Base-by-base conservation (phyloP, 2,888 invertebrate species). In the Nebria salina region DNA sequence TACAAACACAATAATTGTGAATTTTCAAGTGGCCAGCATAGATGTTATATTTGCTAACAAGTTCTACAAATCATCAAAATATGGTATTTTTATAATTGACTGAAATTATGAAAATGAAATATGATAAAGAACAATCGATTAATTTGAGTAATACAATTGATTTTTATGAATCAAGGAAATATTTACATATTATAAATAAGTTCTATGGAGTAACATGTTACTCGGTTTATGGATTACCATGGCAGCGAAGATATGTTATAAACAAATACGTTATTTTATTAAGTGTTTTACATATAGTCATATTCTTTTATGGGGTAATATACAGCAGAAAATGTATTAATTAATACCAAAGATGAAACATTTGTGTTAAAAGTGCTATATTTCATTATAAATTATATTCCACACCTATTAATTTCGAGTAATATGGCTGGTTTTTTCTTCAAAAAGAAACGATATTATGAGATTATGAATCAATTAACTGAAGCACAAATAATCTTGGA, bases 401-500 rank as follows among this genome's bases (percentile, higher is more conserved):
- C 76, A 11, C 2, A 7, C 1, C 15, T 76, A 7, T 34, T 76
- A 65, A 13, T 15, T 6, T 65, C 64, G 76, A 26, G 26, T n/a
- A 65, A 76, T 42, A 65, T 65, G 65, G 41, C 65, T 1, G 25
- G 65, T 76, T 25, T 76, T 11, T 41, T 65, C 34, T 13, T 8
- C 5, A 64, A 41, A 26, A 65, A 65, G n/a, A 65, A 65, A 34
- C 15, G 64, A 76, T 76, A 76, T 76, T 76, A 34, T 65, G n/a
- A 13, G 11, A n/a, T 76, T 65, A 26, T 76, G 41, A 25, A 25
- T n/a, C 4, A 76, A 2, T 65, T 76, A 2, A 26, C 9, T 76
- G 34, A 65, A 65, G 65, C 64, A 7, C 25, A 25, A 26, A n/a
- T 65, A 76, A 34, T 6, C n/a, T 25, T 65, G 2, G 41, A 26